Base-by-base conservation (phyloP, 1,140 invertebrate genomes). In the Artemia franciscana region DNA sequence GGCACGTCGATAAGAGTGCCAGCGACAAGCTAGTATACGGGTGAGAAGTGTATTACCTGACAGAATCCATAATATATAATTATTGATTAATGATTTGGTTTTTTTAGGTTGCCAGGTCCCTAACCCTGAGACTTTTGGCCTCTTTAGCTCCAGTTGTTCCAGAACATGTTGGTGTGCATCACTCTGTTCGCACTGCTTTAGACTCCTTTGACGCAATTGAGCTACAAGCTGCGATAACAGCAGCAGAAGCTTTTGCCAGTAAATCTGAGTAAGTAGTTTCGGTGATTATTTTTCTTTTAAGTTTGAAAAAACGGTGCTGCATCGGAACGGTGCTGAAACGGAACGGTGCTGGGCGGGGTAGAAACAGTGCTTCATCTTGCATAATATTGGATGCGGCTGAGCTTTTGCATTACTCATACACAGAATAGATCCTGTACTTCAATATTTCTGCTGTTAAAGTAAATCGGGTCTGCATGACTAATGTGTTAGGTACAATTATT, bases 161-260 rank as follows among this genome's bases (percentile, higher is more conserved):
- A 5, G 91, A 96, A 74, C 80, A 85, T 66, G 90, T 91, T 70
- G 88, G 91, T 74, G 89, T 96, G 3, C 93, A 97, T 73, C 92
- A 97, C 70, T 88, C 86, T 66, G 93, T 98, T 60, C 76, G 91
- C 39, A 80, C 85, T 65, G 88, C 88, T 26, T 74, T 98, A 7
- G 91, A 98, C 74, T 94, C 91, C 26, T 86, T 94, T 74, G 91
- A 97, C 73, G 82, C 85, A 64, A 86, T 94, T 2, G 92, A 98
- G 77, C 86, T 96, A 21, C 85, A 93, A 75, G 91, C 92, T 57
- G 91, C 92, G 18, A 92, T 97, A 68, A 91, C 88, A 80, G 91
- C 91, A 59, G 89, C 91, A 61, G 84, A 84, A 66, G 84, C 86
- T 75, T 94, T 95, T 81, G 88, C 90, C 57, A 84, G 86, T 9